Percentiles rank a stretch among this genome's conserved stretches.
These are phyloP conservation scores for Polypedilum pembai DNA, from an alignment of 1,140 invertebrate genomes.

Conservation along the genomic window DNA sequence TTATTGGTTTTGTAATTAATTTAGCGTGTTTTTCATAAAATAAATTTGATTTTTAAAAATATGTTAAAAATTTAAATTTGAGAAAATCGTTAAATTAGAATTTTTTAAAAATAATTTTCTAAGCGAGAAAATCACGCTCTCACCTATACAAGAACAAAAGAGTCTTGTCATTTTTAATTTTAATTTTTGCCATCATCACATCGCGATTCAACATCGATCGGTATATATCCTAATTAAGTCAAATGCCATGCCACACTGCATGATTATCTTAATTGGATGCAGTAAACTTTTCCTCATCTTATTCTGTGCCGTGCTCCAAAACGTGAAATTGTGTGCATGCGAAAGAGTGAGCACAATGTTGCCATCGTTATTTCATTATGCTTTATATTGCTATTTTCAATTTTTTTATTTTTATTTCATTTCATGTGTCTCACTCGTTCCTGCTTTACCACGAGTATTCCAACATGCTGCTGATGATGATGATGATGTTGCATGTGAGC, in stretches of 20 bases:
- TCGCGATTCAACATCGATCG: conserved; percentile 4
- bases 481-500: neutral
- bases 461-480: neutral
- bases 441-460: neutral
- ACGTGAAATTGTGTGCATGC: conserved; percentile 16
- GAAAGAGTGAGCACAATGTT: neutral
- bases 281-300: neutral
- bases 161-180: conserved; percentile 6
- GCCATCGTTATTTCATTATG: conserved; percentile 12
- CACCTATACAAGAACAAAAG: neutral
- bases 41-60: no score
- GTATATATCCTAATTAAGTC: conserved; percentile 18
- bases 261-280: conserved; percentile 18
- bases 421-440: neutral
- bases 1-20: no score
- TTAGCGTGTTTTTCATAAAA: no score
- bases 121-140: neutral
- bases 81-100: no score
- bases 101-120: no score
- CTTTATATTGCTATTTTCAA: conserved; percentile 9
- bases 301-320: neutral
- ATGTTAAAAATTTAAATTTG: no score
- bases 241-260: conserved; percentile 14
- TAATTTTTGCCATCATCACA: neutral
- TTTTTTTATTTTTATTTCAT: conserved; percentile 11